These are phyloP conservation scores for Leptopilina drosophilae DNA, from an alignment of 2,888 invertebrate genomes.

Conservation along the genomic window DNA sequence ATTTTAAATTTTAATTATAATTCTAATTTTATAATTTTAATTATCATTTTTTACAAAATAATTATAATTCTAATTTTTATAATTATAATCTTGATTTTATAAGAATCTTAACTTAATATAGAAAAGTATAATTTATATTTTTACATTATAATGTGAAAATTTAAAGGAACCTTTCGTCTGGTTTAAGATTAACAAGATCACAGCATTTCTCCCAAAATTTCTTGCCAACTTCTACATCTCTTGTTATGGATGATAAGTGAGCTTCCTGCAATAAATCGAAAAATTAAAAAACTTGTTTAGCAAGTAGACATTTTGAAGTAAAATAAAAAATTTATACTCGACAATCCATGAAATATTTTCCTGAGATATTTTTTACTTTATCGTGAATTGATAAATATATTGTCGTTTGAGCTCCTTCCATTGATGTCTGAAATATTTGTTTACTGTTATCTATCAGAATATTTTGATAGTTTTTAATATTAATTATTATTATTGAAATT, in stretches of 20 bases:
- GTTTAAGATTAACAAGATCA: slow-evolving; percentile 83
- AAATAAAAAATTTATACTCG: slow-evolving; percentile 73
- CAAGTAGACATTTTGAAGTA: not conserved
- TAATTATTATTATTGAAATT: slow-evolving; percentile 78
- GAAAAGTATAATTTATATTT: too few relatives aligned
- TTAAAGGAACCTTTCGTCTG: slow-evolving; percentile 59
- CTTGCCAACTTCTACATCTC: slow-evolving; percentile 85
- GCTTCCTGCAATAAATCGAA: slow-evolving; percentile 77
- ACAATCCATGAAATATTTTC: slow-evolving; percentile 91
- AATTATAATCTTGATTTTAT: too few relatives aligned
- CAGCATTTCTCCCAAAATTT: slow-evolving; percentile 92
- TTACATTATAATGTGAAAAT: too few relatives aligned
- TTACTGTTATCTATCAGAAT: slow-evolving; percentile 84
- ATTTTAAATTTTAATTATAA: too few relatives aligned
- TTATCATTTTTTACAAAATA: too few relatives aligned
- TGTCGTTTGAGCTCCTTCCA: slow-evolving; percentile 89
- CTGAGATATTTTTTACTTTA: slow-evolving; percentile 83
- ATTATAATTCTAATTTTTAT: too few relatives aligned
- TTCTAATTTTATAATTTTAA: too few relatives aligned
- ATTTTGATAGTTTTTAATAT: slow-evolving; percentile 88
- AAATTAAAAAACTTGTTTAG: not conserved
- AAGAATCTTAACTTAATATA: too few relatives aligned
- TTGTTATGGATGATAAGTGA: slow-evolving; percentile 80
- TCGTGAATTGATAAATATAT: slow-evolving; percentile 88
- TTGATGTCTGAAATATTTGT: slow-evolving; percentile 86